Evolutionary conservation across 2,888 invertebrate species (phyloP).

Genomic region (Aphelenchoides bicaudatus): DNA sequence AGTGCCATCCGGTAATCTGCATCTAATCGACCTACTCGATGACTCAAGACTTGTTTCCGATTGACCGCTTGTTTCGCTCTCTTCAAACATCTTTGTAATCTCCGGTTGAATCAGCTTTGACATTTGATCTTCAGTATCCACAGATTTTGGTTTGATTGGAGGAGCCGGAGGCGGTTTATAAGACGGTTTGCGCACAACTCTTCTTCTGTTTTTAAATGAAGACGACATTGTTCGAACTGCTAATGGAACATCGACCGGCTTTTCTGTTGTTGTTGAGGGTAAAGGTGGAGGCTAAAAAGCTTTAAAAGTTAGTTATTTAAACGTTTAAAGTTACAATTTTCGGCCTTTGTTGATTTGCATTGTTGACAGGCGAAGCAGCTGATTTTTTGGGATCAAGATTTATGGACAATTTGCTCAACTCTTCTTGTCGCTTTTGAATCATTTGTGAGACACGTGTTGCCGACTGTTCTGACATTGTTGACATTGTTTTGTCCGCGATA

Average conservation of each 20-base stretch:
- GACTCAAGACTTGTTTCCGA: too few species aligned
- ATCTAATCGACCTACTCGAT: neutral
- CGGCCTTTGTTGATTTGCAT: slow-evolving; percentile 2
- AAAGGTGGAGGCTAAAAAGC: neutral
- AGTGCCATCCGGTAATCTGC: slow-evolving; percentile 1
- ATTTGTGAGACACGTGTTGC: neutral
- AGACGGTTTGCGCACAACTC: slow-evolving; percentile 6
- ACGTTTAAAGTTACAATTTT: neutral
- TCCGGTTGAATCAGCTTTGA: too few species aligned
- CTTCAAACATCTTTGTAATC: neutral
- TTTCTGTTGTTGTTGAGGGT: neutral
- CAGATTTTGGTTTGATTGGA: neutral
- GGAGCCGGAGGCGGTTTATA: neutral
- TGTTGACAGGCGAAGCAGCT: neutral
- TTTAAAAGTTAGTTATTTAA: neutral
- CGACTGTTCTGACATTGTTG: neutral
- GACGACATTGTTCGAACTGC: too few species aligned
- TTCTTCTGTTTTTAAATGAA: neutral
- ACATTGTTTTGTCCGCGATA: too few species aligned
- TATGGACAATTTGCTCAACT: too few species aligned
- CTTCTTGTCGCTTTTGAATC: slow-evolving; percentile 8
- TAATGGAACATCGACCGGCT: too few species aligned
- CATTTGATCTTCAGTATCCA: too few species aligned
- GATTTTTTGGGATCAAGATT: too few species aligned
- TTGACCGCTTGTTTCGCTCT: too few species aligned